These are phyloP conservation scores for Latrodectus geometricus DNA, from an alignment of 1,140 invertebrate genomes.

Conservation along the genomic window DNA sequence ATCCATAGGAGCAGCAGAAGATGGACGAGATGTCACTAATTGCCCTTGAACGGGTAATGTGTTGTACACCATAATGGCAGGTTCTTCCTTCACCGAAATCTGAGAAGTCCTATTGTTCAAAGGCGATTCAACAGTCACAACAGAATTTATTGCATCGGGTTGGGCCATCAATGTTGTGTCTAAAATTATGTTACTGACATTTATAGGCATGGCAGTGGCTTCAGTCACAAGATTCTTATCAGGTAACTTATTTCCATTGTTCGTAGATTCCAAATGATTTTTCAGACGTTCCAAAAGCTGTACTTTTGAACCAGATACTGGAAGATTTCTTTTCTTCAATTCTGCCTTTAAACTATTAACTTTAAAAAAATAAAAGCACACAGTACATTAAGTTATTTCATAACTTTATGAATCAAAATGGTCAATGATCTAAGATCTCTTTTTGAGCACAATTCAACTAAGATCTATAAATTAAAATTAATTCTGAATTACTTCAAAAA, in stretches of 20 bases:
- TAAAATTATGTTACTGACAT: conserved; percentile 38
- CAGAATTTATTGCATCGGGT: conserved; percentile 25
- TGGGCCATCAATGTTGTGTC: conserved; percentile 29
- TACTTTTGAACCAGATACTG: conserved; percentile 95
- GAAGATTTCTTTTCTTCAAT: conserved; percentile 89
- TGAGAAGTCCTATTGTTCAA: conserved; percentile 13
- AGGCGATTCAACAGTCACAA: conserved; percentile 21
- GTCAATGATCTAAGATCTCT: too few species aligned
- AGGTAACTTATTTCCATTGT: conserved; percentile 4
- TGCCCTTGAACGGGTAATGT: conserved; percentile 41
- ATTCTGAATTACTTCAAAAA: too few species aligned
- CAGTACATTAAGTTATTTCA: too few species aligned
- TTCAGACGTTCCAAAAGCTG: conserved; percentile 93
- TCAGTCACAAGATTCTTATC: conserved; percentile 6
- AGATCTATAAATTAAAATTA: too few species aligned
- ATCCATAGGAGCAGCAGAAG: conserved; percentile 57
- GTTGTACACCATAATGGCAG: conserved; percentile 43
- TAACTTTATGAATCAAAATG: too few species aligned
- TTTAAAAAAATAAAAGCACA: neutral
- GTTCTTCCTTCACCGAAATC: conserved; percentile 19
- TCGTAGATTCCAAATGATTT: conserved; percentile 74
- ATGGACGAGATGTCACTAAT: conserved; percentile 46
- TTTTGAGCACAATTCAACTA: too few species aligned
- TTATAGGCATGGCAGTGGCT: conserved; percentile 30
- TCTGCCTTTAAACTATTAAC: conserved; percentile 95